A percentile compares a stretch with the other conserved stretches of the same genome.
Evolutionary conservation across 2,797 vertebrate genomes (phyloP).

Genomic region (Urophycis tenuis): DNA sequence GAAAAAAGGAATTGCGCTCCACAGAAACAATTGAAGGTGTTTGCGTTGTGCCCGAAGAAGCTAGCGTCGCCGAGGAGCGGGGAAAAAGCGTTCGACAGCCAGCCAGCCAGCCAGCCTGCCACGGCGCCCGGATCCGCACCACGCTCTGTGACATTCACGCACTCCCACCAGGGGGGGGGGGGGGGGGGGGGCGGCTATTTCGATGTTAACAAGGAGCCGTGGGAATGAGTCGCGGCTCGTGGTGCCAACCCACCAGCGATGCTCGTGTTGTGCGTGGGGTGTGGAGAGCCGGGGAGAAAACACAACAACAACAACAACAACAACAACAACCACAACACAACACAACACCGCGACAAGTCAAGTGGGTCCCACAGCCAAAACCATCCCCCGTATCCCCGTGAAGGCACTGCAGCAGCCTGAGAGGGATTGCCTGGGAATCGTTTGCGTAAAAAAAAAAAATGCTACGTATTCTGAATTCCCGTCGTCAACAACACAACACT

Average conservation of each 20-base stretch:
- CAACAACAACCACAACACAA: no score
- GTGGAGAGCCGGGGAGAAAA: not conserved
- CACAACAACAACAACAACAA: no score
- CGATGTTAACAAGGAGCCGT: not conserved
- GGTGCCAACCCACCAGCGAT: not conserved
- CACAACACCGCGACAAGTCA: not conserved
- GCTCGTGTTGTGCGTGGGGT: not conserved
- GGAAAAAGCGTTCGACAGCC: no score
- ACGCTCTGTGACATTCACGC: not conserved
- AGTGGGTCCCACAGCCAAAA: no score
- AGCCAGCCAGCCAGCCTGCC: no score
- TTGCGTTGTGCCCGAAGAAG: not conserved
- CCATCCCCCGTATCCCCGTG: no score
- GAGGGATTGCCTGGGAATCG: no score
- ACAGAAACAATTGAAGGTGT: not conserved
- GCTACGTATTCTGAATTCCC: not conserved
- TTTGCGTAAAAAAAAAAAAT: no score
- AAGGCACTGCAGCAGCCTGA: no score
- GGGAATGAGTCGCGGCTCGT: not conserved
- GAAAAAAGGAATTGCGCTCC: not conserved
- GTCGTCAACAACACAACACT: conserved; percentile 4
- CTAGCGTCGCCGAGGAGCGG: not conserved
- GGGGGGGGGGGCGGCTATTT: not conserved
- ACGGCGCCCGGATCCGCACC: not conserved
- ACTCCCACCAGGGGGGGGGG: not conserved